Conservation (phyloP, 2,113 vertebrate genomes). For the Formicarius rufipectus region DNA sequence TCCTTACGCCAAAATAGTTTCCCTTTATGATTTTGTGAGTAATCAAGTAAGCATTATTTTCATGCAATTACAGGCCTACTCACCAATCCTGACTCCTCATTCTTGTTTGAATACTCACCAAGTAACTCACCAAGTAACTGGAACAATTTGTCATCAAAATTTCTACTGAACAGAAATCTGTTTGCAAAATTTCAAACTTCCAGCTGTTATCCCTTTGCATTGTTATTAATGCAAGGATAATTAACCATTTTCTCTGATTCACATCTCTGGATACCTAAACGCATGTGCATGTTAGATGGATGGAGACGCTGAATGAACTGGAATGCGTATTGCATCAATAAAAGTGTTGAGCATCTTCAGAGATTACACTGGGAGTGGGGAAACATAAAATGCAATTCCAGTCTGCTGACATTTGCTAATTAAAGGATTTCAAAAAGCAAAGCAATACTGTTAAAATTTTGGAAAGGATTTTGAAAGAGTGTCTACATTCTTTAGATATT, state of each 20-base stretch:
- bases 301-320: background rate
- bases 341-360: background rate
- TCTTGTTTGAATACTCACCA: background rate
- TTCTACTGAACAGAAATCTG: background rate
- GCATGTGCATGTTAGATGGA: no score
- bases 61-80: background rate
- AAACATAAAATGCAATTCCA: background rate
- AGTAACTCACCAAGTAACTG: background rate
- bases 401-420: background rate
- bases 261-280: background rate
- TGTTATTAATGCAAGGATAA: background rate
- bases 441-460: background rate
- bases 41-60: background rate
- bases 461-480: background rate
- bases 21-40: background rate
- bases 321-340: background rate
- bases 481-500: background rate
- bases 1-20: constrained; percentile 45
- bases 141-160: background rate
- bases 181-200: background rate
- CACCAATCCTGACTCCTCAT: background rate
- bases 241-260: background rate
- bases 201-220: background rate
- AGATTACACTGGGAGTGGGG: background rate
- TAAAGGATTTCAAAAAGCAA: background rate